phyloP scores from a whole-genome alignment of 2,113 vertebrate species.

The Mirounga angustirostris region DNA sequence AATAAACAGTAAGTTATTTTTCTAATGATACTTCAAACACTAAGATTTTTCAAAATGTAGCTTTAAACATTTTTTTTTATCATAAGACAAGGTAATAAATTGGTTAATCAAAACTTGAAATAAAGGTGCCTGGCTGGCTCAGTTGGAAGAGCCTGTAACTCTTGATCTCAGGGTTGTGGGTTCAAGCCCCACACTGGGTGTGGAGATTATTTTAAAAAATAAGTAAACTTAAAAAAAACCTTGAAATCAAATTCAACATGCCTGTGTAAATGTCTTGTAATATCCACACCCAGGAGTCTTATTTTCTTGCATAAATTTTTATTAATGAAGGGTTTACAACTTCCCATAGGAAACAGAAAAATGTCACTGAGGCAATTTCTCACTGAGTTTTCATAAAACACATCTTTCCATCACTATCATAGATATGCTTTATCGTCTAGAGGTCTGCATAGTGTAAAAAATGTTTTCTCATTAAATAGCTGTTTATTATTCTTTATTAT shows the following conservation, averaged over 20 bases:
- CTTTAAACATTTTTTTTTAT: background rate
- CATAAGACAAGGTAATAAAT: background rate
- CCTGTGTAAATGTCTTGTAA: background rate
- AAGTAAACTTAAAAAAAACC: background rate
- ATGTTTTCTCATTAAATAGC: background rate
- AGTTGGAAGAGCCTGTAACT: background rate
- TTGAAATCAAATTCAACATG: background rate
- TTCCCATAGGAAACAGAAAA: background rate
- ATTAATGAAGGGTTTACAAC: background rate
- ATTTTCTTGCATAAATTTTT: background rate
- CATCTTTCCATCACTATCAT: background rate
- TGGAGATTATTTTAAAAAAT: background rate
- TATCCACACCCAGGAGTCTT: background rate
- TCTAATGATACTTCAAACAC: background rate
- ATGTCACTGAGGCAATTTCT: background rate
- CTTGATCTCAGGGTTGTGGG: background rate
- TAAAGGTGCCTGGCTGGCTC: background rate
- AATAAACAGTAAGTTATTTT: background rate
- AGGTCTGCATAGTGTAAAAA: background rate
- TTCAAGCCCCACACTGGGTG: background rate
- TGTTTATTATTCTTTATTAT: background rate
- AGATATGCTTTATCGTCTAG: background rate
- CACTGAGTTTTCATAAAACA: background rate
- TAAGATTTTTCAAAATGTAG: background rate
- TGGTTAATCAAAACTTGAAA: background rate